phyloP scores from a whole-genome alignment of 2,888 invertebrate genomes.

The Pasiphila rectangulata region DNA sequence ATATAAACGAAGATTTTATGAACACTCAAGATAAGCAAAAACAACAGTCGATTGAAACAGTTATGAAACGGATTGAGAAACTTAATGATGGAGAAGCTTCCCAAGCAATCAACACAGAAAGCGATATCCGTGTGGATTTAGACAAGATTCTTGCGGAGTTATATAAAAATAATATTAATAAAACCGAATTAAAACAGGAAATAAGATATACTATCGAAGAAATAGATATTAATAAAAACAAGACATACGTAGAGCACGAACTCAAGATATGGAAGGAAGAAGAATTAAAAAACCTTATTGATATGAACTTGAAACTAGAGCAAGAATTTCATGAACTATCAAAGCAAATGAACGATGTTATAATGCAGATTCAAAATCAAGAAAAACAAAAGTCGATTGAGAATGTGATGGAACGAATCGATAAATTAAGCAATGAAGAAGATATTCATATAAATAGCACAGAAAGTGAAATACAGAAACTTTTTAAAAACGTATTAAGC shows the following conservation, averaged over 20 bases:
- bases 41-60: constrained; percentile 41
- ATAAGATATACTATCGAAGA: constrained; percentile 43
- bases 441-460: no score
- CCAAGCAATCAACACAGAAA: constrained; percentile 43
- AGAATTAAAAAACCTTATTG: constrained; percentile 31
- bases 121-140: constrained; percentile 47
- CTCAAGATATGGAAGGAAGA: constrained; percentile 41
- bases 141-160: constrained; percentile 40
- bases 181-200: constrained; percentile 38
- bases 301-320: no score
- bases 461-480: no score
- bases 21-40: constrained; percentile 32
- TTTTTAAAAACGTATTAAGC: no score
- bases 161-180: constrained; percentile 12
- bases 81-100: constrained; percentile 48
- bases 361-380: no score
- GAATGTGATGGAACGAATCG: no score
- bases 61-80: constrained; percentile 48
- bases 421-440: no score
- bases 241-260: constrained; percentile 33
- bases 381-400: no score
- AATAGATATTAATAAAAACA: constrained; percentile 38
- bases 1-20: constrained; percentile 41
- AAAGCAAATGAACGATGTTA: no score
- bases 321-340: no score